A percentile compares a stretch with the other conserved stretches of the same genome.
Conservation (phyloP, 2,113 vertebrate genomes). For the Callospermophilus lateralis region DNA sequence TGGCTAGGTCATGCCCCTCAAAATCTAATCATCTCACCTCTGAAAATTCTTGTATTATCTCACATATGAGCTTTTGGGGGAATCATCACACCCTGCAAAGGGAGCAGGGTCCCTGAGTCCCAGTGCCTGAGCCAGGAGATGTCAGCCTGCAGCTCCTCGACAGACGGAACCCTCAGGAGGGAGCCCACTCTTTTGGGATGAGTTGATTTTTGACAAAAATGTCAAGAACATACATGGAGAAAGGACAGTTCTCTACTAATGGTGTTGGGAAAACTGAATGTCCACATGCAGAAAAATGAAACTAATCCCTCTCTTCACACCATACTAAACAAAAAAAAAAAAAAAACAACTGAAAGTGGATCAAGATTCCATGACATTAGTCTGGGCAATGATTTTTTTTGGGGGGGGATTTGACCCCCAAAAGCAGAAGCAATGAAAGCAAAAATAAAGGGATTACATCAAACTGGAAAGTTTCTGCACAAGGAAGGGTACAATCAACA, state of each 20-base stretch:
- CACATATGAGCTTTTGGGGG: no score
- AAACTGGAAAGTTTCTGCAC: neutral
- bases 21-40: no score
- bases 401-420: neutral
- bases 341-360: neutral
- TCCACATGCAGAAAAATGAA: neutral
- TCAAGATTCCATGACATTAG: neutral
- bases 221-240: neutral
- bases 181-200: neutral
- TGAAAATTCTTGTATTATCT: no score
- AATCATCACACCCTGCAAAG: no score
- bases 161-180: neutral
- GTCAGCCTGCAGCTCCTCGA: no score
- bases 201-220: neutral
- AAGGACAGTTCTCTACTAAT: neutral
- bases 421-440: neutral
- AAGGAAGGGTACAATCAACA: neutral
- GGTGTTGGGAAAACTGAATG: neutral
- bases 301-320: neutral
- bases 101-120: neutral
- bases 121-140: neutral
- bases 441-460: neutral
- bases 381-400: neutral
- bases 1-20: no score
- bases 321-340: neutral